A percentile compares a stretch with the other conserved stretches of the same genome.
Conservation (phyloP, 2,888 invertebrate genomes). For the Uloborus plumipes region DNA sequence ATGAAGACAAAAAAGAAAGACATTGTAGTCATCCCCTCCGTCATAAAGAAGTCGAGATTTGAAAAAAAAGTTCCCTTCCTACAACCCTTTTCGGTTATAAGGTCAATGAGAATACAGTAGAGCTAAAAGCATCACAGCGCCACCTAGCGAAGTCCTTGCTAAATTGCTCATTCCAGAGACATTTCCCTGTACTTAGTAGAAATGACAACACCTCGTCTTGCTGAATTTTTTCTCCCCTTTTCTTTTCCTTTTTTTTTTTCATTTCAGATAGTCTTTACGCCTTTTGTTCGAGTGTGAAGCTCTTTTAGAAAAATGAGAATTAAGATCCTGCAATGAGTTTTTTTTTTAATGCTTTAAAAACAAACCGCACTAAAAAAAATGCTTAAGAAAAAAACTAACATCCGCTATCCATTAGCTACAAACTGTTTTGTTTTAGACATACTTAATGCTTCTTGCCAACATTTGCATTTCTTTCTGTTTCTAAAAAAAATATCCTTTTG, state of each 20-base stretch:
- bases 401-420: constrained; percentile 53
- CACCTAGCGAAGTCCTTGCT: constrained; percentile 29
- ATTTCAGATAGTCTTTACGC: constrained; percentile 20
- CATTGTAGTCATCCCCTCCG: no score
- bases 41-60: no score
- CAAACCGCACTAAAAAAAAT: constrained; percentile 8
- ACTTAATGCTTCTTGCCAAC: constrained; percentile 60
- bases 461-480: constrained; percentile 58
- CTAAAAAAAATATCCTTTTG: constrained; percentile 26
- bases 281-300: constrained; percentile 47
- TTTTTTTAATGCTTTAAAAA: constrained; percentile 28
- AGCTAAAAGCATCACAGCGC: constrained; percentile 28
- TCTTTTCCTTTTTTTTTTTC: constrained; percentile 38
- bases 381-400: constrained; percentile 27
- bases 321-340: constrained; percentile 42
- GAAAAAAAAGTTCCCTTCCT: constrained; percentile 1
- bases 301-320: constrained; percentile 56
- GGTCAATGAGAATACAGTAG: constrained; percentile 14
- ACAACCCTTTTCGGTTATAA: constrained; percentile 25
- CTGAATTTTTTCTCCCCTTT: constrained; percentile 12
- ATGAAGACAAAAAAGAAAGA: no score
- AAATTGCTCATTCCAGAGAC: constrained; percentile 31
- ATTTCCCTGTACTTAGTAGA: constrained; percentile 25
- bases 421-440: constrained; percentile 57
- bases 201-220: constrained; percentile 45